Evolutionary conservation across 1,140 invertebrate genomes (phyloP).

Genomic region (Magallana angulata): DNA sequence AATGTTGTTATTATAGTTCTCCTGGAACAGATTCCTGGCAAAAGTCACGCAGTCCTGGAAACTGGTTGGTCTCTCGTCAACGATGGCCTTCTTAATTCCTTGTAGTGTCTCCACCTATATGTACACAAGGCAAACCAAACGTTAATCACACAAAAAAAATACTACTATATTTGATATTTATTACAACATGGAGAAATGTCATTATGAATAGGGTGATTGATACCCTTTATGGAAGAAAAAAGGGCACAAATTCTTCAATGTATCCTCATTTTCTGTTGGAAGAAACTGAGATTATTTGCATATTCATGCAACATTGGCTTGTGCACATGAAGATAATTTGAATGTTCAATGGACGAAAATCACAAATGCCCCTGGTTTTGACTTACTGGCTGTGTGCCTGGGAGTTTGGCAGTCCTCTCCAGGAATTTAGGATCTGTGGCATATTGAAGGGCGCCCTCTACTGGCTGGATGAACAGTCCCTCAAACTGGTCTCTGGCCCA

Average conservation of each 20-base stretch:
- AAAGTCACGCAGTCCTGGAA: conserved; percentile 94
- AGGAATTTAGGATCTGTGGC: conserved; percentile 89
- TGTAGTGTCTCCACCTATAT: conserved; percentile 88
- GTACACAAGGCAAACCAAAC: neutral
- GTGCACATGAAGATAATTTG: no score
- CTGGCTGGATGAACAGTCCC: conserved; percentile 93
- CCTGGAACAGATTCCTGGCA: conserved; percentile 94
- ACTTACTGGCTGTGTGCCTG: conserved; percentile 91
- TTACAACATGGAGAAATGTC: neutral
- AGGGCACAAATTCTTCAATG: no score
- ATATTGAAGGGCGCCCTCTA: conserved; percentile 95
- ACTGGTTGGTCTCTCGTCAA: conserved; percentile 90
- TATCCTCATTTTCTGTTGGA: no score
- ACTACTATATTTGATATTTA: neutral
- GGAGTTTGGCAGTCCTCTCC: conserved; percentile 91
- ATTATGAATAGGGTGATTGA: no score
- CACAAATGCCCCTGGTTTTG: neutral
- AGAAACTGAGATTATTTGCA: no score
- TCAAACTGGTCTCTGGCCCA: conserved; percentile 99
- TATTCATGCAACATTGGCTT: no score
- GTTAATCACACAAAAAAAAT: neutral
- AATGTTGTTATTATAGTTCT: conserved; percentile 97
- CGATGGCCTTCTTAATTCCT: conserved; percentile 91
- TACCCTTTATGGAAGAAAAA: no score
- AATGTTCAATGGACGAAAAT: neutral